A percentile compares a stretch with the other conserved stretches of the same genome.
These are phyloP conservation scores for Nibea albiflora DNA, from an alignment of 2,113 vertebrate genomes.

Conservation along the genomic window DNA sequence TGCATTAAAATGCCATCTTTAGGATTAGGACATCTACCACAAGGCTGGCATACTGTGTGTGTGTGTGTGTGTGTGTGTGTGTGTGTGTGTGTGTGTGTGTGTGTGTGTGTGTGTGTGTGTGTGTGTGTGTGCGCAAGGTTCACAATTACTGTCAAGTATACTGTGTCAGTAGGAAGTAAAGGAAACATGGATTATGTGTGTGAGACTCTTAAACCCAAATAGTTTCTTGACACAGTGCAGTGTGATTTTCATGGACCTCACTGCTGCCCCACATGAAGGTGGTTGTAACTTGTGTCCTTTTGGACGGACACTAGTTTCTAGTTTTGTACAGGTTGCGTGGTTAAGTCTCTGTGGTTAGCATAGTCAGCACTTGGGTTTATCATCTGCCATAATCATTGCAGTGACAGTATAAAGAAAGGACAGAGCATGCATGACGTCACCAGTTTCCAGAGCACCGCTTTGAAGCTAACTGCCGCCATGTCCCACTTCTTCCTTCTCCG, in stretches of 20 bases:
- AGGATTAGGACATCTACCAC: background rate
- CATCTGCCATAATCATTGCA: no score
- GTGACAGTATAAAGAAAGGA: no score
- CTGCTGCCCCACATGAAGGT: background rate
- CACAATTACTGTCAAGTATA: background rate
- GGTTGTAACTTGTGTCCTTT: no score
- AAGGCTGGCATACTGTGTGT: background rate
- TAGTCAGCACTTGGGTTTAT: no score
- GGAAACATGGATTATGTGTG: background rate
- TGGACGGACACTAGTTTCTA: background rate
- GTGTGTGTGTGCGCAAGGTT: background rate
- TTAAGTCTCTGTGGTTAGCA: no score
- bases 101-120: background rate
- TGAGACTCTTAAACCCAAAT: background rate
- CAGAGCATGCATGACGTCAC: no score
- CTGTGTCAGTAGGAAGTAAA: background rate
- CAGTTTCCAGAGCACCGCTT: no score
- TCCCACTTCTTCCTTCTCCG: no score
- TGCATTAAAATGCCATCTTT: slow-evolving; percentile 16
- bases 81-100: background rate
- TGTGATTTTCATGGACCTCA: background rate
- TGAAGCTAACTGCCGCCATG: no score
- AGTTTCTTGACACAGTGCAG: background rate
- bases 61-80: background rate
- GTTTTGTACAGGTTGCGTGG: background rate